Evolutionary conservation across 2,113 vertebrate species (phyloP).

Genomic region (Chascanopsetta lugubris): DNA sequence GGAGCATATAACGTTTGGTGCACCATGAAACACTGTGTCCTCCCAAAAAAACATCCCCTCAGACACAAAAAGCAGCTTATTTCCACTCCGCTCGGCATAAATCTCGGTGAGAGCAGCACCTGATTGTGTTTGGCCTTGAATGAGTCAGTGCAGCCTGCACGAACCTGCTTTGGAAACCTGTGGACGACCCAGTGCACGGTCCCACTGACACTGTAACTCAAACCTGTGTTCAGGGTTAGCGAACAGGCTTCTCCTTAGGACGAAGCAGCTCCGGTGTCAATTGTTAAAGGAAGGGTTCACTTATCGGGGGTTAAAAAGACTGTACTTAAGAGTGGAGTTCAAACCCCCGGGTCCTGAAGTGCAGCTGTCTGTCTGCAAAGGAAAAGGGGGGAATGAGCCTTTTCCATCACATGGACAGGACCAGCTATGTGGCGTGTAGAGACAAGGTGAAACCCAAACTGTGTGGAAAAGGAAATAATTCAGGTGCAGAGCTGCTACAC

Average conservation of each 20-base stretch:
- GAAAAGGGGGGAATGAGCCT: constrained; percentile 16
- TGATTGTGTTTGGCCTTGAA: constrained; percentile 25
- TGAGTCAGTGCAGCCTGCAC: constrained; percentile 46
- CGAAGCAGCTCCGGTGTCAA: constrained; percentile 31
- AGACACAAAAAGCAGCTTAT: constrained; percentile 8
- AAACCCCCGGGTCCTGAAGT: constrained; percentile 43
- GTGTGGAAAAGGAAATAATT: constrained; percentile 9
- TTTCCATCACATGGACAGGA: constrained; percentile 33
- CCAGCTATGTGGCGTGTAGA: constrained; percentile 55
- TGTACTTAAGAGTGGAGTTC: constrained; percentile 33
- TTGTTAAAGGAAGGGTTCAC: constrained; percentile 29
- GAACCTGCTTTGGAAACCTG: constrained; percentile 23
- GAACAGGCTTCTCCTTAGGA: constrained; percentile 11
- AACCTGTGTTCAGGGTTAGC: constrained; percentile 23
- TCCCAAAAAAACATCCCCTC: constrained; percentile 33
- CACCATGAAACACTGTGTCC: constrained; percentile 1
- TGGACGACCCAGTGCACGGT: constrained; percentile 18
- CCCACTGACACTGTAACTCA: constrained; percentile 25
- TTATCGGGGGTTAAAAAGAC: constrained; percentile 28
- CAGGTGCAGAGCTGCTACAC: constrained; percentile 20
- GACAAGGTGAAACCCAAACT: constrained; percentile 28
- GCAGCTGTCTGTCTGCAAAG: constrained; percentile 48
- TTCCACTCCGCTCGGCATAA: constrained; percentile 38
- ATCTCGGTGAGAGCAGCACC: constrained; percentile 39
- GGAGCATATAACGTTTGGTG: constrained; percentile 16